Percentiles rank a stretch among this genome's conserved stretches.
phyloP scores from a whole-genome alignment of 2,888 invertebrate genomes.

The Anodontia alba region DNA sequence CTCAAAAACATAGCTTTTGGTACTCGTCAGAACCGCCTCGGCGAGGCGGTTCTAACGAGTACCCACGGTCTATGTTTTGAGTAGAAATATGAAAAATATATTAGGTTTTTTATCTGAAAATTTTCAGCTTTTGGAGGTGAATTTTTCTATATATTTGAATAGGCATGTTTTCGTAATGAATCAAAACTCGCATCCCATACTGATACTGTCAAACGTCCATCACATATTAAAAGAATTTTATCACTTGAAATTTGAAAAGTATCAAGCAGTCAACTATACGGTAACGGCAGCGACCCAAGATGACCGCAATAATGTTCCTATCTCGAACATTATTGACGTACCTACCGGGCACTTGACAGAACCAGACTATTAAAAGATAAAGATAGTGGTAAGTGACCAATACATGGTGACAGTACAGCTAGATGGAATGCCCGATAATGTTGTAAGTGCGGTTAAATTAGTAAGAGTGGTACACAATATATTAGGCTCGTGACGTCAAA shows the following conservation, averaged over 20 bases:
- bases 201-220: background rate
- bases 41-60: too few relatives aligned
- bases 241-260: background rate
- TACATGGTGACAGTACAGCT: background rate
- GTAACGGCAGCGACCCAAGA: background rate
- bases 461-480: background rate
- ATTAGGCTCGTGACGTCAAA: too few relatives aligned
- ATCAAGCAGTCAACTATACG: background rate
- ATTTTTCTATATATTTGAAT: too few relatives aligned
- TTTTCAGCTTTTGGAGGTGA: too few relatives aligned
- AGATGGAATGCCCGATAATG: background rate
- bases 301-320: conserved; percentile 11
- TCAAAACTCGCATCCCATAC: too few relatives aligned
- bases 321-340: background rate
- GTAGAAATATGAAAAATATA: too few relatives aligned
- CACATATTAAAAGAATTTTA: background rate
- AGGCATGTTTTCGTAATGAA: too few relatives aligned
- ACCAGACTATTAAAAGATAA: conserved; percentile 10
- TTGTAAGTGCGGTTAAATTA: conserved; percentile 9
- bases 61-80: too few relatives aligned
- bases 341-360: background rate
- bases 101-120: too few relatives aligned
- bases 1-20: too few relatives aligned
- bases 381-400: background rate
- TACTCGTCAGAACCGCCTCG: too few relatives aligned